phyloP scores from a whole-genome alignment of 2,888 invertebrate genomes.

The Protophormia terraenovae region DNA sequence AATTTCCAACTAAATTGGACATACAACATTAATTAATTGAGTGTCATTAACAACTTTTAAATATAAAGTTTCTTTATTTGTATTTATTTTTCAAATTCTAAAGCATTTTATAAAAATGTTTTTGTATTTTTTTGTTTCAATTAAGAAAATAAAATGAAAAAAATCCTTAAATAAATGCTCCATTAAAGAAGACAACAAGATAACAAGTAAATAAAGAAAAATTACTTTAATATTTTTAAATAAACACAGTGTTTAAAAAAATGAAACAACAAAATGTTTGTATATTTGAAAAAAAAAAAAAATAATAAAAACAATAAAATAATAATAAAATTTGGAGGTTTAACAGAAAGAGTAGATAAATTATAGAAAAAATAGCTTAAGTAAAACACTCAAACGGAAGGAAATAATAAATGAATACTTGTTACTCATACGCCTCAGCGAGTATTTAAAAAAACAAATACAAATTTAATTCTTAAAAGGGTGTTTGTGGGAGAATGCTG shows the following conservation, averaged over 20 bases:
- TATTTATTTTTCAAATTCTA: not conserved
- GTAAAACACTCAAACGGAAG: not conserved
- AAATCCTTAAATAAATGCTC: not conserved
- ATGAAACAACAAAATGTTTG: no score
- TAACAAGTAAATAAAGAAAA: not conserved
- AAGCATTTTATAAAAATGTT: not conserved
- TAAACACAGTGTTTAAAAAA: not conserved
- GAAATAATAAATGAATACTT: slow-evolving; percentile 22
- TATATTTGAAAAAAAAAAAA: no score
- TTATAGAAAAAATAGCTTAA: no score
- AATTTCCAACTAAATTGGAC: slow-evolving; percentile 2
- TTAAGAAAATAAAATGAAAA: not conserved
- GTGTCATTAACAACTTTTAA: slow-evolving; percentile 29
- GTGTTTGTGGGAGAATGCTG: no score
- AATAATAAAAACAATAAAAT: not conserved
- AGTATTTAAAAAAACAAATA: no score
- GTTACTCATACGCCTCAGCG: slow-evolving; percentile 32
- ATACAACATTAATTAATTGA: slow-evolving; percentile 47
- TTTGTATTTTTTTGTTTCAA: slow-evolving; percentile 20
- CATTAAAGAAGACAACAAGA: not conserved
- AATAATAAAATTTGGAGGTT: not conserved
- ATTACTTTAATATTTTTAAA: not conserved
- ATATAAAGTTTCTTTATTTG: not conserved
- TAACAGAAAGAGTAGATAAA: no score
- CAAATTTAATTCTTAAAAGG: no score